A percentile compares a stretch with the other conserved stretches of the same genome.
phyloP scores from a whole-genome alignment of 1,140 invertebrate genomes.

The Solen grandis region DNA sequence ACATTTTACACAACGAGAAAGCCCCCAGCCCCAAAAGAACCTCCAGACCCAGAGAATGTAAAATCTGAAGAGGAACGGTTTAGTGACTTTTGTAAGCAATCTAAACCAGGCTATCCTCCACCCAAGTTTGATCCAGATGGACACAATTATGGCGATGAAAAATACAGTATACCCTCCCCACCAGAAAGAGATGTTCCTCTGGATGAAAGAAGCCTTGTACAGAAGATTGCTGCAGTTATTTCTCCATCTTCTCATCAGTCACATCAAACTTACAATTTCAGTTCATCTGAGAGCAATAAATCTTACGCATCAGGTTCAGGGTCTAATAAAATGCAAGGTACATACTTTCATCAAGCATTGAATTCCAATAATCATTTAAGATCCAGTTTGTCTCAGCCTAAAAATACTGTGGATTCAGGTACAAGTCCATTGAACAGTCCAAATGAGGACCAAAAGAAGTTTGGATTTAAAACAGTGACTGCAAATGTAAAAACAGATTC shows the following conservation, averaged over 20 bases:
- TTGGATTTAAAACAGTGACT: constrained; percentile 22
- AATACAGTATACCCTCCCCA: constrained; percentile 88
- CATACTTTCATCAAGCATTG: constrained; percentile 33
- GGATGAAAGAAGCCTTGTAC: constrained; percentile 59
- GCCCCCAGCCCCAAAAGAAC: neutral
- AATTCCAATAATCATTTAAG: constrained; percentile 41
- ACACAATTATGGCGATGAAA: constrained; percentile 86
- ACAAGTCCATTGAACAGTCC: constrained; percentile 68
- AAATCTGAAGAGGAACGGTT: constrained; percentile 59
- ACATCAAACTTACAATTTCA: constrained; percentile 31
- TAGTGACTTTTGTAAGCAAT: constrained; percentile 74
- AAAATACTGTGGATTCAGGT: constrained; percentile 64
- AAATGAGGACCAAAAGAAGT: constrained; percentile 22
- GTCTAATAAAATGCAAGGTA: constrained; percentile 9
- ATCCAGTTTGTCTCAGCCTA: constrained; percentile 17
- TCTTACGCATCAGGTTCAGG: too few relatives aligned
- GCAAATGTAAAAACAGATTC: constrained; percentile 45
- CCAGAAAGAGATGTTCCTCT: constrained; percentile 86
- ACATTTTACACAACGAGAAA: constrained; percentile 52
- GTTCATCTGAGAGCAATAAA: too few relatives aligned
- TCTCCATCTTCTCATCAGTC: constrained; percentile 41
- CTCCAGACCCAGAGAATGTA: constrained; percentile 14
- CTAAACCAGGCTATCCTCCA: constrained; percentile 82
- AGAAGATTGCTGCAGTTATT: constrained; percentile 61
- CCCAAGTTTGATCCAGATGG: constrained; percentile 82